A percentile compares a stretch with the other conserved stretches of the same genome.
Evolutionary conservation across 1,140 invertebrate species (phyloP).

Genomic region (Tetranychus cinnabarinus): DNA sequence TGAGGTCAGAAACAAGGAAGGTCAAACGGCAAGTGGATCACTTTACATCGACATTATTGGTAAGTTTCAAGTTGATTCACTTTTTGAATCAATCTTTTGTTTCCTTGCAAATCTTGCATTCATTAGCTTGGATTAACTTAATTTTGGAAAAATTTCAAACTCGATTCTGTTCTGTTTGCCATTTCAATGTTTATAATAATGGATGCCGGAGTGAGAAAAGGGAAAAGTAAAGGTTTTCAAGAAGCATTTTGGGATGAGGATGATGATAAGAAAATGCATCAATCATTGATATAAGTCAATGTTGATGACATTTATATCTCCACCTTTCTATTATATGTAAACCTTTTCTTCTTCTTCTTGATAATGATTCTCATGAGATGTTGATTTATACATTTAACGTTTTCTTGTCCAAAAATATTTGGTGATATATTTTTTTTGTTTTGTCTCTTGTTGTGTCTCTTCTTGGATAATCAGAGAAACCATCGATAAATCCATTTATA

Average conservation of each 20-base stretch:
- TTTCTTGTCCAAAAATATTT: too few species aligned
- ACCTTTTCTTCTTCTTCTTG: background rate
- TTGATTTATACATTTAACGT: too few species aligned
- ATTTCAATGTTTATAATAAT: too few species aligned
- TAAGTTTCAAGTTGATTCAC: background rate
- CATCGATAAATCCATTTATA: constrained; percentile 20
- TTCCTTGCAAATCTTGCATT: too few species aligned
- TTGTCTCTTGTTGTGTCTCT: background rate
- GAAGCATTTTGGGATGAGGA: background rate
- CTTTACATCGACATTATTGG: constrained; percentile 1
- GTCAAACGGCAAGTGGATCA: constrained; percentile 16
- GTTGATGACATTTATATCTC: background rate
- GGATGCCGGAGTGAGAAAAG: too few species aligned
- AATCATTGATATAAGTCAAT: background rate
- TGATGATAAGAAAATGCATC: background rate
- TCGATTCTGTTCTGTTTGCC: too few species aligned
- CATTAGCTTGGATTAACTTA: too few species aligned
- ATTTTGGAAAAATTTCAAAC: too few species aligned
- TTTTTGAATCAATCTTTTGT: too few species aligned
- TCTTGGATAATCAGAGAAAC: constrained; percentile 8
- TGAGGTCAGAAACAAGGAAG: constrained; percentile 71
- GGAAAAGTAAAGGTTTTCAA: too few species aligned
- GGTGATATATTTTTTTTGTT: too few species aligned
- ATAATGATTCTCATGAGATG: background rate
- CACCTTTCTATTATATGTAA: background rate